These are phyloP conservation scores for Rhincodon typus DNA, from an alignment of 2,797 vertebrate genomes.

Conservation along the genomic window DNA sequence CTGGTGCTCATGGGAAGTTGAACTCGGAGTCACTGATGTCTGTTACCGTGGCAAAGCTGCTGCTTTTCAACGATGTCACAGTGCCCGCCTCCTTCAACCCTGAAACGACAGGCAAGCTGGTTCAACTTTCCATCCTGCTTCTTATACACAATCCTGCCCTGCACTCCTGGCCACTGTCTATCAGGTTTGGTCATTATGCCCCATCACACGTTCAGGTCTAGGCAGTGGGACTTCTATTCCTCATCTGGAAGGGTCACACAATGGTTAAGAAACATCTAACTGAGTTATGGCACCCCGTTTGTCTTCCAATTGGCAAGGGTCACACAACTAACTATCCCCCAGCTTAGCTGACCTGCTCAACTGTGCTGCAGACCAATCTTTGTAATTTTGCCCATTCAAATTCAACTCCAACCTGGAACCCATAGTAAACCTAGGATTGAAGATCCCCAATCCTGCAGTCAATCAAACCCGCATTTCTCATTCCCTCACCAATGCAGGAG, in stretches of 20 bases:
- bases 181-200: too few species aligned
- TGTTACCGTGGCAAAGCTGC: constrained; percentile 28
- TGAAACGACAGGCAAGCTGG: background rate
- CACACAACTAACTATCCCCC: background rate
- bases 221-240: background rate
- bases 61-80: background rate
- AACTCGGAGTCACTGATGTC: constrained; percentile 31
- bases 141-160: background rate
- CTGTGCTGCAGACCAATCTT: background rate
- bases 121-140: background rate
- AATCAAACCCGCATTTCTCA: background rate
- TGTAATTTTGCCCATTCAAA: background rate
- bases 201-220: background rate
- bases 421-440: background rate
- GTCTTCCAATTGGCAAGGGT: background rate
- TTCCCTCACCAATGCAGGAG: too few species aligned
- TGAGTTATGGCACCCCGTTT: background rate
- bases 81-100: background rate
- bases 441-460: background rate
- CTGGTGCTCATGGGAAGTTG: background rate
- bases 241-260: background rate
- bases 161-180: background rate
- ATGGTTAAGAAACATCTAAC: background rate
- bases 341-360: background rate
- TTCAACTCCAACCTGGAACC: background rate